A percentile compares a stretch with the other conserved stretches of the same genome.
phyloP scores from a whole-genome alignment of 2,113 vertebrate genomes.

The Neogobius melanostomus region DNA sequence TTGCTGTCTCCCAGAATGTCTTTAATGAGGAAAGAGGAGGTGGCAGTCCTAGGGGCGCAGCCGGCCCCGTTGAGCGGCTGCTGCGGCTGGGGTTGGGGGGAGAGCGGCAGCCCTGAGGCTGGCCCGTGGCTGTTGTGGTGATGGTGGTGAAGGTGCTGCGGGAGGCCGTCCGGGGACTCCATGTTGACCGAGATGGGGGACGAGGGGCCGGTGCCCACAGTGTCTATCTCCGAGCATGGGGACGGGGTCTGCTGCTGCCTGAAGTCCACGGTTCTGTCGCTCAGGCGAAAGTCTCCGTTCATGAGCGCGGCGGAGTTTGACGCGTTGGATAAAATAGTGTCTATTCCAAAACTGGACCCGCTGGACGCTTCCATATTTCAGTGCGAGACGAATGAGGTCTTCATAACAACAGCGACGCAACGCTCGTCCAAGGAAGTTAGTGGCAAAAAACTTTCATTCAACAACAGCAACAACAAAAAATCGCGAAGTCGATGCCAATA shows the following conservation, averaged over 20 bases:
- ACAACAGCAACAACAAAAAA: neutral
- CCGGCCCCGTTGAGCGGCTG: slow-evolving; percentile 82
- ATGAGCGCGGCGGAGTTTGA: slow-evolving; percentile 85
- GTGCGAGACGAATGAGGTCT: slow-evolving; percentile 71
- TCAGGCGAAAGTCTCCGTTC: slow-evolving; percentile 92
- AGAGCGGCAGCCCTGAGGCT: slow-evolving; percentile 77
- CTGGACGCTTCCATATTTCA: slow-evolving; percentile 92
- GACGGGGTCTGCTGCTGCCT: slow-evolving; percentile 89
- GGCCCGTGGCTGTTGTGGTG: slow-evolving; percentile 77
- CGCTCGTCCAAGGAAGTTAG: slow-evolving; percentile 37
- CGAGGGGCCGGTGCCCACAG: slow-evolving; percentile 90
- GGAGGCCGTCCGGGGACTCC: slow-evolving; percentile 85
- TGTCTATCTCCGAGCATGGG: slow-evolving; percentile 93
- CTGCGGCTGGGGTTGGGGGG: slow-evolving; percentile 68
- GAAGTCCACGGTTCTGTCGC: slow-evolving; percentile 90
- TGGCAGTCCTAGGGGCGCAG: slow-evolving; percentile 91
- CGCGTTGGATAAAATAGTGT: slow-evolving; percentile 91
- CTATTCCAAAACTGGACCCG: slow-evolving; percentile 97
- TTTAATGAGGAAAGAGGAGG: slow-evolving; percentile 97
- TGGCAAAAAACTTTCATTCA: slow-evolving; percentile 17
- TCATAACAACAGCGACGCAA: slow-evolving; percentile 77
- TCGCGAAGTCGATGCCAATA: slow-evolving; percentile 37
- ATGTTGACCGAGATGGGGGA: slow-evolving; percentile 95
- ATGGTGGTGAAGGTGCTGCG: slow-evolving; percentile 83
- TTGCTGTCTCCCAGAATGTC: slow-evolving; percentile 99